phyloP scores from a whole-genome alignment of 2,888 invertebrate genomes.

The Thecophora atra region DNA sequence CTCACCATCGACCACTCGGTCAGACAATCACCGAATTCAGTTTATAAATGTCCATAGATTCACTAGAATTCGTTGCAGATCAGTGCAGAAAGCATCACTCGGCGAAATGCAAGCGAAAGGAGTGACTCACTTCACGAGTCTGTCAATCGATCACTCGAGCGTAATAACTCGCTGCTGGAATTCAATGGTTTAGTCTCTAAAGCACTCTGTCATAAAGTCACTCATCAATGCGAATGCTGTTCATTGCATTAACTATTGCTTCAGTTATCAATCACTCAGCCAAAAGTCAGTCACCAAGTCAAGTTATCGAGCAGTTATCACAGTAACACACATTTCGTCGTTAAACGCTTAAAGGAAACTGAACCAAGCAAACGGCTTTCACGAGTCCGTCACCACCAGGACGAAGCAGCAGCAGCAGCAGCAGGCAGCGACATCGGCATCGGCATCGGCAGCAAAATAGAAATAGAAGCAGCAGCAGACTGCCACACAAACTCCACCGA shows the following conservation, averaged over 20 bases:
- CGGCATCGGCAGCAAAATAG: slow-evolving; percentile 40
- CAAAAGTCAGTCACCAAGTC: slow-evolving; percentile 31
- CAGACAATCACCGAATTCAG: neutral
- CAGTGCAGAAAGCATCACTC: too few relatives aligned
- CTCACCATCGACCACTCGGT: neutral
- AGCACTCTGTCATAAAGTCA: too few relatives aligned
- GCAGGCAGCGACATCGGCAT: slow-evolving; percentile 22
- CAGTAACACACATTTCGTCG: slow-evolving; percentile 41
- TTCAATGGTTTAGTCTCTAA: too few relatives aligned
- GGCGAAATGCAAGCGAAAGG: too few relatives aligned
- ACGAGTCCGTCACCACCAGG: slow-evolving; percentile 37
- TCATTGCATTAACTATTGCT: too few relatives aligned
- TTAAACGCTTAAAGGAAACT: slow-evolving; percentile 44
- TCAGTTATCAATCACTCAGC: slow-evolving; percentile 29
- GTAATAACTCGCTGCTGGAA: too few relatives aligned
- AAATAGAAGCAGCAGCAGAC: slow-evolving; percentile 1
- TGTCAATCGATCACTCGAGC: neutral
- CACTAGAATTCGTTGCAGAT: too few relatives aligned
- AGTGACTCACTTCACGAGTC: neutral
- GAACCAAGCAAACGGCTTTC: slow-evolving; percentile 42
- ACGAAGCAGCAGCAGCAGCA: slow-evolving; percentile 40
- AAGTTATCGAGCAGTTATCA: slow-evolving; percentile 35
- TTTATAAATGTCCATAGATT: too few relatives aligned
- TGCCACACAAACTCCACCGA: slow-evolving; percentile 49
- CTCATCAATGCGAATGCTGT: too few relatives aligned